phyloP scores from a whole-genome alignment of 2,888 invertebrate genomes.

The Spisula subtruncata region DNA sequence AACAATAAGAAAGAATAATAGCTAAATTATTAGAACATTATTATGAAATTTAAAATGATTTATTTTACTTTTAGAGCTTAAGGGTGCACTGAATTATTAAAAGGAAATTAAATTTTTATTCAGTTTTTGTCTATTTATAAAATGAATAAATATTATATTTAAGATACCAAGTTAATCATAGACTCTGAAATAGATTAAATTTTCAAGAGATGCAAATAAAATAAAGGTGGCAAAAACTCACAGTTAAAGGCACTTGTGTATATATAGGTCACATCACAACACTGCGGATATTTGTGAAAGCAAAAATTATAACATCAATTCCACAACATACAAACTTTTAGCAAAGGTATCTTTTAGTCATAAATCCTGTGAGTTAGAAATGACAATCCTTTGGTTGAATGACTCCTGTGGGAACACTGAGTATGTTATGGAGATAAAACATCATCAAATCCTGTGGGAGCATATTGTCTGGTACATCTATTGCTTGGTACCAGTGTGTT shows the following conservation, averaged over 20 bases:
- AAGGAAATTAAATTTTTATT: too few relatives aligned
- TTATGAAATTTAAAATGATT: too few relatives aligned
- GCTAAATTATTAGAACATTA: too few relatives aligned
- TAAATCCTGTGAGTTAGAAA: not conserved
- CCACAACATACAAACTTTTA: not conserved
- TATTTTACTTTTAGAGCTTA: too few relatives aligned
- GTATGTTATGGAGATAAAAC: not conserved
- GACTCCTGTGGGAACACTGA: not conserved
- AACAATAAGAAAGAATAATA: too few relatives aligned
- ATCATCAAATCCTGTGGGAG: not conserved
- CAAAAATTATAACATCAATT: not conserved
- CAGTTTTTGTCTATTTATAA: too few relatives aligned
- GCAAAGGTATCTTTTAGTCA: not conserved
- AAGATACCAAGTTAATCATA: too few relatives aligned
- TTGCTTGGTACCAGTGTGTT: too few relatives aligned
- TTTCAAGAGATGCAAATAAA: too few relatives aligned
- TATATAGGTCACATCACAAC: constrained; percentile 5
- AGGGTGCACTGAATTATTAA: too few relatives aligned
- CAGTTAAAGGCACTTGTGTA: constrained; percentile 17
- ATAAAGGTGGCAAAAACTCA: not conserved
- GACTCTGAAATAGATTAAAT: too few relatives aligned
- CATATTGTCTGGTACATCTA: not conserved
- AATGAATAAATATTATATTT: too few relatives aligned
- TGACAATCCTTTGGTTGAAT: not conserved
- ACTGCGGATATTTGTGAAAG: not conserved